Base-by-base conservation (phyloP, 2,888 invertebrate genomes). In the Ornithoptera alexandrae region DNA sequence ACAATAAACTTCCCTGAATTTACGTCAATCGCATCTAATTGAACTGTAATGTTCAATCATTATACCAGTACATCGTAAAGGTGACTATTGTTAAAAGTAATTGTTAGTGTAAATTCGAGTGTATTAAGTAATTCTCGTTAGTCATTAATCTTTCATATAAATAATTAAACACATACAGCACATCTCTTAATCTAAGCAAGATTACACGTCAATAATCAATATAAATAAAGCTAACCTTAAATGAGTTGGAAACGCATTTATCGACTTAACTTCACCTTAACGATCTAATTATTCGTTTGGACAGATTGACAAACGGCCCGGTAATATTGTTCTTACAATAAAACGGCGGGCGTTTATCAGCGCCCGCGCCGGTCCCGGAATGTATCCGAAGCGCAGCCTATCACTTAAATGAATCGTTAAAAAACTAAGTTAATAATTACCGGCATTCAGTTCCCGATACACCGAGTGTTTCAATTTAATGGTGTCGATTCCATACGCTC, bases 401-500 rank as follows among this genome's bases (percentile, higher is more conserved):
- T 70, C 70, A 53, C 15, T 39, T 65, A 70, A 66, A 67, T 70
- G 66, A 66, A 70, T 63, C 66, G 62, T 66, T 62, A 70, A 66
- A 69, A 70, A 70, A 70, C 53, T 57, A 70, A 67, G 46, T 62
- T 67, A 67, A 70, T 70, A 67, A 67, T 70, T 70, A 67, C 62
- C 58, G 58, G 50, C 69, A 58, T 66, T 65, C 70, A 62, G 63
- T 67, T 70, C n/a, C 63, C 70, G 69, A 70, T 70, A 66, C 59
- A 67, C 63, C 30, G 67, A 67, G 70, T 70, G 70, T 70, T 70
- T 70, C 69, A 62, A 70, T 65, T 68, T 70, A 70, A 70, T 70
- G 67, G 67, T 70, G 67, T 70, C 67, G 70, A 63, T 60, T 63
- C 59, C 36, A 60, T 68, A 59, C 62, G 58, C 46, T 53, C 50